A percentile compares a stretch with the other conserved stretches of the same genome.
phyloP scores from a whole-genome alignment of 1,140 invertebrate species.

The Drosophila tani region DNA sequence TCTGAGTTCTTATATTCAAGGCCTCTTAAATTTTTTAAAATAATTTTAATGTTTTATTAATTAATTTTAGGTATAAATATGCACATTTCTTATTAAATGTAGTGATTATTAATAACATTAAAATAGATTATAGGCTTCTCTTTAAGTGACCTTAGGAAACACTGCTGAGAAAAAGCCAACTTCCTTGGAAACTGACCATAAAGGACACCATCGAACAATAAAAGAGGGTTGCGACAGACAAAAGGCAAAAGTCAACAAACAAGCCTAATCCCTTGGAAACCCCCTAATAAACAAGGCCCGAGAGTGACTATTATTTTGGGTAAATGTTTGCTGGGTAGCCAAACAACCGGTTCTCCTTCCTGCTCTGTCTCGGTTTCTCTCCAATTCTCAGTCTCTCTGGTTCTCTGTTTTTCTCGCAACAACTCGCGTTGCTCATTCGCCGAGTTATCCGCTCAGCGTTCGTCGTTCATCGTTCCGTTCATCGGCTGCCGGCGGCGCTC shows the following conservation, averaged over 20 bases:
- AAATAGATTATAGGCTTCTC: background rate
- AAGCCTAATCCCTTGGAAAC: constrained; percentile 22
- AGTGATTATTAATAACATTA: too few relatives aligned
- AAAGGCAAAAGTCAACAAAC: constrained; percentile 27
- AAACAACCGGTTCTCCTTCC: constrained; percentile 51
- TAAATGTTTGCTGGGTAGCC: constrained; percentile 56
- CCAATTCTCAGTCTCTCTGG: constrained; percentile 15
- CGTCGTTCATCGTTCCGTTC: constrained; percentile 4
- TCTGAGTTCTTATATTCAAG: background rate
- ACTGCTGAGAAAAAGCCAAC: background rate
- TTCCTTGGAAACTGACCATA: background rate
- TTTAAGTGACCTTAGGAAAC: background rate
- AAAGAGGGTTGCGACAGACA: background rate
- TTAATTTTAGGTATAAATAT: too few relatives aligned
- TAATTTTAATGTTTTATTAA: too few relatives aligned
- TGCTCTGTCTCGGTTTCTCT: constrained; percentile 18
- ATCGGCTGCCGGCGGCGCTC: constrained; percentile 30
- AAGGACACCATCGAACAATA: background rate
- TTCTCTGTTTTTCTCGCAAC: constrained; percentile 28
- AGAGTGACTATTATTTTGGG: background rate
- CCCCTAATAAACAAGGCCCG: background rate
- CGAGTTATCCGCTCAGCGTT: constrained; percentile 9
- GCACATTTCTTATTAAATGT: background rate
- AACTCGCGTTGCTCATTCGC: constrained; percentile 34
- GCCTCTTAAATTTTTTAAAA: background rate